Base-by-base conservation (phyloP, 2,113 vertebrate genomes). In the Catharus bicknelli region DNA sequence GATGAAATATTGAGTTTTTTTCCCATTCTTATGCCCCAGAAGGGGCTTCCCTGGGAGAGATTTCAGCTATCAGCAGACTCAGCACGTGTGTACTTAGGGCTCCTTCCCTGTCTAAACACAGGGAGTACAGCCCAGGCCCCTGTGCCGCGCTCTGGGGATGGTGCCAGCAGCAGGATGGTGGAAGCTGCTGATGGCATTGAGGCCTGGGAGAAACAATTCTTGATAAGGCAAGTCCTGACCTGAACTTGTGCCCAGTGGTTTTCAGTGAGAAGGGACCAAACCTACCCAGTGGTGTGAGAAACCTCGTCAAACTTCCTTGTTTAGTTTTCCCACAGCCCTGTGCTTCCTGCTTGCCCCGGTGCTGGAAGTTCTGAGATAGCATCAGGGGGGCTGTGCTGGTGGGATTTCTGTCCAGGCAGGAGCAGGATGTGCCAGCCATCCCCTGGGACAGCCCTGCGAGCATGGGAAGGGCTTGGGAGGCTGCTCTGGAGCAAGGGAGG, bases 251-350 rank as follows among this genome's bases (percentile, higher is more conserved):
- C 90, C 94, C 90, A 27, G 72, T 0, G 0, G 16, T 45, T 85
- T 47, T 50, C 51, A 18, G 34, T 15, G 70, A 66, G 90, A 62
- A 93, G 40, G 94, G 59, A 90, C 54, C 87, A 36, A 83, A 90
- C 90, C 91, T 86, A 47, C 79, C 53, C 7, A 0, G 48, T 36
- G 94, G 77, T 90, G 91, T 91, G 94, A 92, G 95, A 96, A 91
- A 83, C 84, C 90, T 91, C 3, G 1, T 61, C 36, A 2, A 36
- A 59, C 93, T 96, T 95, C 95, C 91, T 83, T 93, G 91, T 94
- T 95, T 95, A 91, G 94, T 90, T 96, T 96, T 96, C 96, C 95
- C 95, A 96, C 93, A 95, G 95, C 96, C 89, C 82, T 7, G 88
- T 8, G 79, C 85, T 96, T 95, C 95, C 95, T 93, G 93, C 95